Evolutionary conservation across 2,888 invertebrate genomes (phyloP), one percentile per base, ranked within the genome.

Genomic region (Pantelozetes paolii): DNA sequence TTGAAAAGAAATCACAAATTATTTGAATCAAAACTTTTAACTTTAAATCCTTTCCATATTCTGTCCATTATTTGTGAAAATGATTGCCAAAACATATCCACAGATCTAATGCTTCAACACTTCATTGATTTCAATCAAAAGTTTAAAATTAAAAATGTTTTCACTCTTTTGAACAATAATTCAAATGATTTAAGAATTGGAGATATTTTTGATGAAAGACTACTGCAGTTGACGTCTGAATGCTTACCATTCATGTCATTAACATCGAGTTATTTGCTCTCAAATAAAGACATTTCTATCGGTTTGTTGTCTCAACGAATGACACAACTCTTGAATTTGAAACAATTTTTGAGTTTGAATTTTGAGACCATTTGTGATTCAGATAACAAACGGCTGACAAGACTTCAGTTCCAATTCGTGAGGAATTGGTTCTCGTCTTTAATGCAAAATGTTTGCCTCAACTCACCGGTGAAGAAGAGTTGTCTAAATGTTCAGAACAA

Each of bases 291-390:
- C 9, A 69, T 45, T 26, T 69, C 69, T 26, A 69, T 69, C 20
- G 69, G 69, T 45, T 45, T 69, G 20, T 45, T 69, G 36, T 13
- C 18, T 23, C 20, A 42, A 18, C 42, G 15, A 15, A 1, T 45
- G 36, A 15, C 23, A 1, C 69, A 45, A 69, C 28, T 42, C 26
- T n/a, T n/a, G 20, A 9, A 18, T 18, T 45, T 69, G 23, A 69
- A 45, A 9, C 69, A 69, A 26, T 69, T 69, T 45, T 69, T 69
- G 45, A 69, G 26, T 20, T 42, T 69, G 1, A 69, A 69, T 69
- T 69, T 45, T 45, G 45, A 69, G 6, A 20, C 6, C 1, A 42
- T 69, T 2, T 20, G 9, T 20, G 18, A 69, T 42, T 69, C 26
- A 23, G 11, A 42, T 1, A 28, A 32, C 5, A 69, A 42, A 6